Percentiles rank a stretch among this genome's conserved stretches.
These are phyloP conservation scores for Euleptes europaea DNA, from an alignment of 2,113 vertebrate genomes.

Conservation along the genomic window DNA sequence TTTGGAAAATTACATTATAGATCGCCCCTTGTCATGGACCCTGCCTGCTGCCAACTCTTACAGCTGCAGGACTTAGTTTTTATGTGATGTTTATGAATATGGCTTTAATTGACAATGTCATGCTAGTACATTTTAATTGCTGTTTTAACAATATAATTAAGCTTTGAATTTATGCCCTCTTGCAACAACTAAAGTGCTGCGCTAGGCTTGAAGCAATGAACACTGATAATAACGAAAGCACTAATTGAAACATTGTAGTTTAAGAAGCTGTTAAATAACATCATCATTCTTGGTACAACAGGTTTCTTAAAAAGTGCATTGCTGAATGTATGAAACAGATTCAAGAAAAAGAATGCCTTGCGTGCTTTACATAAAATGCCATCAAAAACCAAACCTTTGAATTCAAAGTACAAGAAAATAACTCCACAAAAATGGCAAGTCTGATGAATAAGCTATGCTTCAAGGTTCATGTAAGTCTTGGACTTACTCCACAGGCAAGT, in stretches of 20 bases:
- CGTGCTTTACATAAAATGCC: background rate
- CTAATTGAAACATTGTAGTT: constrained; percentile 66
- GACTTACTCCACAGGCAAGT: background rate
- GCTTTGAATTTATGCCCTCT: constrained; percentile 61
- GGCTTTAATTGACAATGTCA: constrained; percentile 66
- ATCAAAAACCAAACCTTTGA: background rate
- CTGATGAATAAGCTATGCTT: background rate
- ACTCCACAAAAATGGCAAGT: background rate
- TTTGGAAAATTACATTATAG: background rate
- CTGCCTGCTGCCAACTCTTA: constrained; percentile 7
- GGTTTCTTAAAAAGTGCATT: background rate
- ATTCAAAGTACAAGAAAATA: background rate
- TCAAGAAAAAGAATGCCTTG: constrained; percentile 18
- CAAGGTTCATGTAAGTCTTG: background rate
- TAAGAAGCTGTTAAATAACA: constrained; percentile 47
- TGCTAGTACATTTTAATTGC: constrained; percentile 72
- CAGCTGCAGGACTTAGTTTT: constrained; percentile 3
- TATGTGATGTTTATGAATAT: constrained; percentile 48
- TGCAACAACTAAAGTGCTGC: constrained; percentile 49
- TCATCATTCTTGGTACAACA: background rate
- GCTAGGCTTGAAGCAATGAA: constrained; percentile 64
- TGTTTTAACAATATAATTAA: constrained; percentile 70
- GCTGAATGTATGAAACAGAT: background rate
- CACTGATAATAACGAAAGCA: constrained; percentile 64
- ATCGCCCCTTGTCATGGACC: background rate